Evolutionary conservation across 1,140 invertebrate species (phyloP), one percentile per base, ranked within the genome.

Genomic region (Drosophila kepulauana): DNA sequence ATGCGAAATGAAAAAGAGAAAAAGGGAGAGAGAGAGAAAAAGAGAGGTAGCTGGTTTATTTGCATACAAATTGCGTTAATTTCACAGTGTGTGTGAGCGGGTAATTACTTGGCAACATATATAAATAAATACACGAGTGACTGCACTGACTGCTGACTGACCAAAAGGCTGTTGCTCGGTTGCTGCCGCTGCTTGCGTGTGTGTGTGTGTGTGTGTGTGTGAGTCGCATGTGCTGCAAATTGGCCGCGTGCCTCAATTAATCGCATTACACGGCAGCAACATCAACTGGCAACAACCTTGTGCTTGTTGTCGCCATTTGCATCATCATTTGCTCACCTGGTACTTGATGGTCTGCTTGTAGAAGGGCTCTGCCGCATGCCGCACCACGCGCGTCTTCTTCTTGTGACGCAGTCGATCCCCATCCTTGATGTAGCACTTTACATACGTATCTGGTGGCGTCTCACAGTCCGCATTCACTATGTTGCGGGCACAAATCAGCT

Each of bases 371-470:
- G 94, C 95, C 25, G 95, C 95, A 78, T 96, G 96, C 25, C 96
- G 94, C 3, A 97, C 94, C 1, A 97, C 95, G 38, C 96, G 94
- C 0, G 98, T 99, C 92, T 99, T 99, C 72, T 97, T 96, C 75
- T 98, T 98, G 85, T 98, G 97, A 58, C 98, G 93, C 95, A 96
- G 96, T 75, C 96, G 95, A 54, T 97, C 96, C 30, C 97, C 97
- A 81, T 98, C 97, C 33, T 97, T 95, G 30, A 99, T 93, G 91
- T 98, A 98, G 52, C 97, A 98, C 93, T 99, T 99, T 54, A 98
- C 97, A 93, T 99, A 99, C 3, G 97, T 98, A 91, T 98, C 98
- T 94, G 95, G 93, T 54, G 93, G 93, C 13, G 92, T 93, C 52
- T 94, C 94, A 48, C 86, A 88, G 58, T 93, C 92, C 48, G 92